Evolutionary conservation across 2,888 invertebrate genomes (phyloP), one percentile per base, ranked within the genome.

Genomic region (Teleogryllus oceanicus): DNA sequence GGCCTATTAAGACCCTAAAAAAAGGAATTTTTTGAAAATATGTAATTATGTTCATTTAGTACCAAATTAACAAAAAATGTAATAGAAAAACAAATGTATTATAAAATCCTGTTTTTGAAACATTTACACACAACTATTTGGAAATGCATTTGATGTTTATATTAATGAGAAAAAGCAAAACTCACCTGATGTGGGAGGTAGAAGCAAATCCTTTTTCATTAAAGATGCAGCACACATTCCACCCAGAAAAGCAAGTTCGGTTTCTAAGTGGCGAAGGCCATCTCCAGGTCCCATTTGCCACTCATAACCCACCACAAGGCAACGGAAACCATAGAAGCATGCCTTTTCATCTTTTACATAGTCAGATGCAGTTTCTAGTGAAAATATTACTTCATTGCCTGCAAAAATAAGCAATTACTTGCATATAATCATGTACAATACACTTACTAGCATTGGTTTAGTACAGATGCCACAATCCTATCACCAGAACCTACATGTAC

Each of bases 331-430:
- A 86, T 92, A 96, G 82, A 92, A 92, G 85, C 92, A 92, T 1
- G 92, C 92, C 84, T 94, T 93, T 83, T 96, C 97, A 87, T 96
- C 96, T 85, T 95, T 96, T 82, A 96, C 91, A 87, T 98, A 98
- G 86, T 98, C 94, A 0, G 98, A 95, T 0, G 98, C 96, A 0
- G 98, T 98, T 88, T 99, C 98, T 85, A 99, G 86, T 0, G 97
- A 97, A 87, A 99, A 97, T 84, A 97, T 92, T 0, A 98, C 94
- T 88, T 97, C 96, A 86, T 97, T 96, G 21, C 97, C 98, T 89
- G 83, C n/a, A 83, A 83, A 79, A 78, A 81, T 75, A 21, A 50
- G 78, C 80, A 78, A 18, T 21, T 21, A 11, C 11, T 49, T 11
- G 3, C n/a, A 5, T 49, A 18, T 74, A n/a, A 74, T 20, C 37